These are phyloP conservation scores for Phalera bucephala DNA, from an alignment of 2,888 invertebrate species.

Conservation along the genomic window DNA sequence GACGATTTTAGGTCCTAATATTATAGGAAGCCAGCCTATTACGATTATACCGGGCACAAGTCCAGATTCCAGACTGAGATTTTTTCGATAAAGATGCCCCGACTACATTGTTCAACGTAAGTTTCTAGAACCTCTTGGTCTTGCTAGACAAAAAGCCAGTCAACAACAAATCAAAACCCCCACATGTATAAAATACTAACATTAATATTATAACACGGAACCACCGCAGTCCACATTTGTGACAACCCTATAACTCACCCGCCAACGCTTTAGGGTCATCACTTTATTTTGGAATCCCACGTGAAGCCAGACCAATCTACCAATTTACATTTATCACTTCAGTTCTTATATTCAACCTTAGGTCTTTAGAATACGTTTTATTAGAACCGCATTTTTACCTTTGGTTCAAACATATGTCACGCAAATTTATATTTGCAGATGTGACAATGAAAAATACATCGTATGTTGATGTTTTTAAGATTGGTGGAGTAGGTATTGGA, in stretches of 20 bases:
- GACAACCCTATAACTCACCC: constrained; percentile 54
- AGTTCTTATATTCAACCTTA: constrained; percentile 15
- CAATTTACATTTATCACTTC: not conserved
- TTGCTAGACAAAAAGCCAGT: too few relatives aligned
- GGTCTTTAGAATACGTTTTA: not conserved
- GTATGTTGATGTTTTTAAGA: constrained; percentile 14
- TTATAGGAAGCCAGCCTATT: too few relatives aligned
- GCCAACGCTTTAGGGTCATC: constrained; percentile 57
- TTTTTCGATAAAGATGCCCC: too few relatives aligned
- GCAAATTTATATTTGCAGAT: constrained; percentile 9
- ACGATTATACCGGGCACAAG: too few relatives aligned
- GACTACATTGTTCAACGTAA: too few relatives aligned
- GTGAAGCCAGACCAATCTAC: constrained; percentile 43
- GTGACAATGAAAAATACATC: constrained; percentile 12
- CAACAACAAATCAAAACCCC: too few relatives aligned
- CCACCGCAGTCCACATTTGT: constrained; percentile 34
- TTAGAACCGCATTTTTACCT: constrained; percentile 8
- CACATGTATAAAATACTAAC: too few relatives aligned
- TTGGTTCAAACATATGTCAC: constrained; percentile 7
- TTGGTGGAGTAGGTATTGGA: constrained; percentile 3
- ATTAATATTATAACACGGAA: constrained; percentile 27
- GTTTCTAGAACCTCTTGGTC: too few relatives aligned
- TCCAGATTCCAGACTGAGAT: too few relatives aligned
- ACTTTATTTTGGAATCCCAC: constrained; percentile 59
- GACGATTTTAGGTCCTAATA: too few relatives aligned